Evolutionary conservation across 2,113 vertebrate species (phyloP), one percentile per base, ranked within the genome.

Genomic region (Phylloscopus trochilus): DNA sequence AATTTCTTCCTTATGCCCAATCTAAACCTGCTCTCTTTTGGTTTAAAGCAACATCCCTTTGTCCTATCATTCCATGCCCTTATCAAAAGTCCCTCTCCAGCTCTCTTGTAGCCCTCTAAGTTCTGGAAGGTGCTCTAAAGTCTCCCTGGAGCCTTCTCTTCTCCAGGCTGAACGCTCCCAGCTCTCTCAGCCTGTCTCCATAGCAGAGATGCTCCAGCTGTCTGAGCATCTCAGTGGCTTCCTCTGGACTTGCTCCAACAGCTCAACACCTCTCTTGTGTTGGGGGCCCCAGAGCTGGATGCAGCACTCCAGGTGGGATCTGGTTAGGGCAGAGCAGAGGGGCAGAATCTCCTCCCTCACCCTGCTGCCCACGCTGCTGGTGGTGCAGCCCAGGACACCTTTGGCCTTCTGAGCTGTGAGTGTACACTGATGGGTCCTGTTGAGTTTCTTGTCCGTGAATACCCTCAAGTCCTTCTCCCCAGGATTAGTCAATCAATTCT

Each of bases 281-380:
- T 52, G 27, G 14, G 26, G 11, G 14, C 3, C 26, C 21, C 31
- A 44, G 73, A 52, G 39, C 33, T 69, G 46, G 55, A 33, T 21
- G 24, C 63, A 52, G 2, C 28, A 46, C 13, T 46, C 37, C 46
- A 46, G 46, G 10, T 46, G 27, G 7, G 37, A 11, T 44, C 33
- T 60, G 33, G 5, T 27, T 13, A 68, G 53, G 18, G 37, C 63
- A 87, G 53, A 68, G 46, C 37, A 60, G 37, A 10, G 16, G 37
- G 4, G 9, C 33, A 77, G 37, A 77, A 46, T 27, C 17, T 1
- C 5, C 7, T 21, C 7, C 33, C 63, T 52, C 1, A 0, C 33
- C 17, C 46, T 77, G 46, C 63, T 68, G 37, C 11, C 43, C n/a
- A 64, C 3, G 0, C 41, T 47, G 51, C 49, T n/a, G 19, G 15